phyloP scores from a whole-genome alignment of 2,797 vertebrate genomes.

The Acanthurus lineatus region DNA sequence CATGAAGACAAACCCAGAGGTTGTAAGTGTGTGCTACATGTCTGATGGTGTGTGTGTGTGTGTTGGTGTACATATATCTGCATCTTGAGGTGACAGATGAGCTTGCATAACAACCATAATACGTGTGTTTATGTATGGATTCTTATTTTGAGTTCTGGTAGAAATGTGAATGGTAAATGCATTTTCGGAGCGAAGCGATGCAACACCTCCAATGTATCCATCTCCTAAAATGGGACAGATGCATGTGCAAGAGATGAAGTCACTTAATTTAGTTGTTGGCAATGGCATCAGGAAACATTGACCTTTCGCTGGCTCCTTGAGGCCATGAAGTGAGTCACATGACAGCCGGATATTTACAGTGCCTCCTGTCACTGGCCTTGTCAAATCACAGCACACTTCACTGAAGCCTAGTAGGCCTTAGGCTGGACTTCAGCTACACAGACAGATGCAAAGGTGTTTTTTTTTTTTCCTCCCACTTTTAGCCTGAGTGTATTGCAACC shows the following conservation, averaged over 20 bases:
- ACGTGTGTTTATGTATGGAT: background rate
- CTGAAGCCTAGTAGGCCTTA: constrained; percentile 68
- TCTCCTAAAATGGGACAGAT: constrained; percentile 68
- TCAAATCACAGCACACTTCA: constrained; percentile 85
- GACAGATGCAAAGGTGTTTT: constrained; percentile 74
- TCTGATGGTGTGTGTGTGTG: constrained; percentile 15
- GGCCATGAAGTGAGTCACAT: constrained; percentile 83
- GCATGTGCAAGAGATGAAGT: constrained; percentile 77
- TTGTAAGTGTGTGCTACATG: constrained; percentile 31
- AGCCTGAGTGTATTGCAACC: constrained; percentile 47
- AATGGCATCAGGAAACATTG: constrained; percentile 82
- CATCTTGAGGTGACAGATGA: constrained; percentile 23
- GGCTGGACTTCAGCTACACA: constrained; percentile 70
- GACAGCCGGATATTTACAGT: constrained; percentile 83
- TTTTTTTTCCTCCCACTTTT: constrained; percentile 43
- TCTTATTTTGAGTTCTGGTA: background rate
- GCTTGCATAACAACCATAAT: constrained; percentile 25
- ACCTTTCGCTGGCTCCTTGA: constrained; percentile 82
- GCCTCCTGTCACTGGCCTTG: constrained; percentile 83
- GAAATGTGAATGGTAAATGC: constrained; percentile 28
- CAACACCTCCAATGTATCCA: constrained; percentile 72
- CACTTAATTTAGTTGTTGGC: constrained; percentile 82
- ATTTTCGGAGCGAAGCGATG: constrained; percentile 34
- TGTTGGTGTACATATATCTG: background rate
- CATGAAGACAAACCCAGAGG: constrained; percentile 67